phyloP scores from a whole-genome alignment of 2,797 vertebrate species.

The Ambastaia sidthimunki region DNA sequence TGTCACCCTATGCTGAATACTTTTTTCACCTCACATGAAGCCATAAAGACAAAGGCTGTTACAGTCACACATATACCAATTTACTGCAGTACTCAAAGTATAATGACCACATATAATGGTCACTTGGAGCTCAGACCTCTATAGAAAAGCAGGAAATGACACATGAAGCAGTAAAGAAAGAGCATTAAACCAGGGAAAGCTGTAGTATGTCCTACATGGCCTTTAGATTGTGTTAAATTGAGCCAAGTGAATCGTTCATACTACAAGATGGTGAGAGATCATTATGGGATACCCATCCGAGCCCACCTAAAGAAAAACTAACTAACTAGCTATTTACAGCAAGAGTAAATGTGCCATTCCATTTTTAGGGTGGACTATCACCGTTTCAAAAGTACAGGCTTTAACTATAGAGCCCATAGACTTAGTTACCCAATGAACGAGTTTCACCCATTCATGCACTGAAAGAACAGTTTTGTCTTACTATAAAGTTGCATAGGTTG shows the following conservation, averaged over 20 bases:
- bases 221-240: constrained; percentile 4
- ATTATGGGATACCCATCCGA: background rate
- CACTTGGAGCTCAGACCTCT: background rate
- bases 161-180: constrained; percentile 8
- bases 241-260: background rate
- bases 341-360: background rate
- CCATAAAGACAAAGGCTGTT: background rate
- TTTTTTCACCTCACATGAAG: background rate
- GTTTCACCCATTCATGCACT: constrained; percentile 23
- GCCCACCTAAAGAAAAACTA: background rate
- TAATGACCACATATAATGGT: constrained; percentile 3
- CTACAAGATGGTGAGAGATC: background rate
- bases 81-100: constrained; percentile 7
- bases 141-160: constrained; percentile 28
- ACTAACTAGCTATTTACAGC: background rate
- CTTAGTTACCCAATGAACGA: constrained; percentile 37
- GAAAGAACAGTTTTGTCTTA: constrained; percentile 20
- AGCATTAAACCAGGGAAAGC: background rate
- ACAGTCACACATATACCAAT: background rate
- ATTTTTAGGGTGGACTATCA: constrained; percentile 20
- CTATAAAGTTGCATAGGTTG: constrained; percentile 54
- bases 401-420: constrained; percentile 57
- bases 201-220: background rate
- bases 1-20: background rate
- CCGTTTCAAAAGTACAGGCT: background rate